A percentile compares a stretch with the other conserved stretches of the same genome.
Evolutionary conservation across 2,797 vertebrate species (phyloP).

Genomic region (Acrossocheilus wenchowensis): DNA sequence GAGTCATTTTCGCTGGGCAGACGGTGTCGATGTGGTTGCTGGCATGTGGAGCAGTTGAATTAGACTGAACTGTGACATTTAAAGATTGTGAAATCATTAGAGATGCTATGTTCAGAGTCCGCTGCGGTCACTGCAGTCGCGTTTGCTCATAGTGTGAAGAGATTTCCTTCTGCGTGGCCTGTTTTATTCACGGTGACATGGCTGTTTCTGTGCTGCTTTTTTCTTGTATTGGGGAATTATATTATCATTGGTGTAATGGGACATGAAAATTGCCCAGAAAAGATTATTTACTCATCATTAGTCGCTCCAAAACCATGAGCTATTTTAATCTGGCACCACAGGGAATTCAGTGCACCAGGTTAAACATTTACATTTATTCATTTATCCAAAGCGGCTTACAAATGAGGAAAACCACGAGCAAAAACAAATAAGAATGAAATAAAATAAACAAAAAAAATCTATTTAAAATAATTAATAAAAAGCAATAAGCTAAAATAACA

Average conservation of each 20-base stretch:
- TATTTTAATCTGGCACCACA: not conserved
- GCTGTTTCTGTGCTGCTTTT: too few species aligned
- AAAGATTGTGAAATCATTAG: constrained; percentile 4
- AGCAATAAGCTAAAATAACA: not conserved
- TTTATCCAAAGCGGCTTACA: not conserved
- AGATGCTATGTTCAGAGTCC: not conserved
- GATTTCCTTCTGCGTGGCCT: not conserved
- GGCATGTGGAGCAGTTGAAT: not conserved
- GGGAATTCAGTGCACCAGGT: not conserved
- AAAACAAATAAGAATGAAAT: not conserved
- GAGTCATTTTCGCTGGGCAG: constrained; percentile 12
- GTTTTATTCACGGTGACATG: not conserved
- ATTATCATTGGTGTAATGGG: too few species aligned
- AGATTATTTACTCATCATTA: not conserved
- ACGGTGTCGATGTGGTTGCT: not conserved
- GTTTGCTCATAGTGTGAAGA: not conserved
- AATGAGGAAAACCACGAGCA: not conserved
- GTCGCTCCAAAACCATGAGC: not conserved
- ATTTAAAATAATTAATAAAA: not conserved
- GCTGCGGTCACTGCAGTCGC: not conserved
- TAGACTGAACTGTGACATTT: not conserved
- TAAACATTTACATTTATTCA: not conserved
- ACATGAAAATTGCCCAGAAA: not conserved
- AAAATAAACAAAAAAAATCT: not conserved
- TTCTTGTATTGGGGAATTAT: not conserved